Conservation (phyloP, 2,113 vertebrate genomes). For the Heterocephalus glaber region DNA sequence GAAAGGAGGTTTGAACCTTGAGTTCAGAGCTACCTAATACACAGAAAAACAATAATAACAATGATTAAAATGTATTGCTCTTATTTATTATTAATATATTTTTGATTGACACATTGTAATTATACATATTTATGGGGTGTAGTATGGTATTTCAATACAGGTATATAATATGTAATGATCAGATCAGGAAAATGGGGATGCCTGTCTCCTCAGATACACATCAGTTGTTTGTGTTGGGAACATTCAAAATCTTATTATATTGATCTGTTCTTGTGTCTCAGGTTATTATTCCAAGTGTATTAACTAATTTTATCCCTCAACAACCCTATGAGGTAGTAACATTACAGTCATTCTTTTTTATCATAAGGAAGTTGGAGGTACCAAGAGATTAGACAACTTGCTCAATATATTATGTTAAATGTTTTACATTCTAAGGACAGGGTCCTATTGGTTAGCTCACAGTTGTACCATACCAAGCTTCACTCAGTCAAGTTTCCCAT, state of each 20-base stretch:
- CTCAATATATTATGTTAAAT: not conserved
- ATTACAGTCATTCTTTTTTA: not conserved
- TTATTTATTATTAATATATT: not conserved
- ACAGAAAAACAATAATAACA: constrained; percentile 32
- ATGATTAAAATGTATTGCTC: not conserved
- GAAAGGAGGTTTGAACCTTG: not conserved
- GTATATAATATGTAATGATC: not conserved
- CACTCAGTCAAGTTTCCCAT: not conserved
- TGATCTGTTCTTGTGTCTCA: not conserved
- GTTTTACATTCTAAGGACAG: not conserved
- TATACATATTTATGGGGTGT: not conserved
- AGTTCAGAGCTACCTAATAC: constrained; percentile 33
- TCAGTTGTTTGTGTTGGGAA: not conserved
- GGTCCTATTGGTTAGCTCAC: not conserved
- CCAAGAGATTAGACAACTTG: not conserved
- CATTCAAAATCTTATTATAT: not conserved
- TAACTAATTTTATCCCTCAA: constrained; percentile 22
- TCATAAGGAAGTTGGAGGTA: not conserved
- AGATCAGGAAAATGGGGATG: not conserved
- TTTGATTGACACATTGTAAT: not conserved
- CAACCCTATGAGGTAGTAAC: not conserved
- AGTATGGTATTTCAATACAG: not conserved
- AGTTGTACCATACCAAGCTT: not conserved
- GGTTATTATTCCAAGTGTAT: not conserved
- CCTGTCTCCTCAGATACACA: not conserved